Evolutionary conservation across 2,113 vertebrate genomes (phyloP), one percentile per base, ranked within the genome.

Genomic region (Bostrychus sinensis): DNA sequence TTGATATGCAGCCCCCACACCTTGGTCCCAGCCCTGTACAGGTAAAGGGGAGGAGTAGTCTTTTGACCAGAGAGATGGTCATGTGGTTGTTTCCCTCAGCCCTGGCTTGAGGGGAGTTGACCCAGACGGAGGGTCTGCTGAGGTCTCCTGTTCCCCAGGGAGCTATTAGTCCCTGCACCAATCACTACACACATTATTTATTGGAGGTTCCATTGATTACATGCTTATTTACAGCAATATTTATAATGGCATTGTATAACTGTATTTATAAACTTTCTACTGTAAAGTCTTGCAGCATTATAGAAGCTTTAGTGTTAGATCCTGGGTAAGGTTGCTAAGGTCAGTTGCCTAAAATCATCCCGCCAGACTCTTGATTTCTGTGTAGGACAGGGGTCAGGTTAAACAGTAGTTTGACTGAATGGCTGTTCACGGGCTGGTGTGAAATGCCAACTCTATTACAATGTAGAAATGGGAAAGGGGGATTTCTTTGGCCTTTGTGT

Each of bases 351-450:
- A 82, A 88, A 85, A 68, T 81, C 71, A 63, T 81, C 77, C 66
- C 66, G 20, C 64, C 86, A 86, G 81, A 83, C 62, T 73, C 74
- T 75, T 67, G 71, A 70, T 91, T 86, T 89, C 87, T 85, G 86
- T 87, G 78, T 75, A 81, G 84, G 80, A 80, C 76, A 82, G 78
- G 71, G 89, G 88, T 89, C 88, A 66, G 85, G 90, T 92, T 92
- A 92, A 92, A 93, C 92, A 93, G 91, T 91, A 91, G 91, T 92
- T 91, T 89, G 88, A 90, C 78, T 91, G 90, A 92, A 92, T 90
- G 87, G 88, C 85, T 89, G 89, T 92, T 92, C 89, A 85, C 92
- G 88, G 82, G 67, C 55, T 76, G 54, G 92, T 92, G 92, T 92
- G 91, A 93, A 93, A 93, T 92, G 85, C 91, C 91, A 81, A 86